phyloP scores from a whole-genome alignment of 2,888 invertebrate species.

The Drosophila setosimentum region DNA sequence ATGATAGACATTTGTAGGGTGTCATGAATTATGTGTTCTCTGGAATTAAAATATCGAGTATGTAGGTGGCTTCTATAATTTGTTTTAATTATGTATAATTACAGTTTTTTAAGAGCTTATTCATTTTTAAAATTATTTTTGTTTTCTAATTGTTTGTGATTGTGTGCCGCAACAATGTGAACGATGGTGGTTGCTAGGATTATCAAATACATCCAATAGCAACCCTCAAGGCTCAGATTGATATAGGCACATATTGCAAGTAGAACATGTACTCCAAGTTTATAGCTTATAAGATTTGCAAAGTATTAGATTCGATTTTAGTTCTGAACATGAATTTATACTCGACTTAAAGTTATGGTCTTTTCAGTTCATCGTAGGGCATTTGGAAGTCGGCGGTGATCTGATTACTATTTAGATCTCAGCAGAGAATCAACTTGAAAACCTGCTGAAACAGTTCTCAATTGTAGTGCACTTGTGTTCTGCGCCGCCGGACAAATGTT shows the following conservation, averaged over 20 bases:
- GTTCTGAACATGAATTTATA: not conserved
- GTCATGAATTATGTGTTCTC: not conserved
- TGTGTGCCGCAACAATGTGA: slow-evolving; percentile 25
- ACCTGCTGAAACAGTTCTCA: slow-evolving; percentile 52
- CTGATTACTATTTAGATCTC: not conserved
- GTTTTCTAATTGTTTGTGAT: slow-evolving; percentile 2
- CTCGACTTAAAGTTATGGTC: not conserved
- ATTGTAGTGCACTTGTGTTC: slow-evolving; percentile 67
- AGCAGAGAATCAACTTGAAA: slow-evolving; percentile 31
- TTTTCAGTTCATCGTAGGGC: slow-evolving; percentile 10
- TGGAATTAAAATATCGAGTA: not conserved
- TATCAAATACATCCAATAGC: slow-evolving; percentile 48
- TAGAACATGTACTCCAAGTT: not conserved
- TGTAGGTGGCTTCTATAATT: not conserved
- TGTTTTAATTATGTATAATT: not conserved
- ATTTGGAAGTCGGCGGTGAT: not conserved
- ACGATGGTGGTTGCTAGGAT: slow-evolving; percentile 48
- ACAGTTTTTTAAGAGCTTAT: not conserved
- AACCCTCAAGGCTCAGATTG: slow-evolving; percentile 40
- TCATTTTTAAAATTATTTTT: not conserved
- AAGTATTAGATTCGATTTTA: not conserved
- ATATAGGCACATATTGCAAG: slow-evolving; percentile 14
- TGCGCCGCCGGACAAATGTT: slow-evolving; percentile 59
- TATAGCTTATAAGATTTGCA: not conserved
- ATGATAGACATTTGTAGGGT: too few relatives aligned